Evolutionary conservation across 2,797 vertebrate genomes (phyloP), one percentile per base, ranked within the genome.

Genomic region (Myripristis jacobus): DNA sequence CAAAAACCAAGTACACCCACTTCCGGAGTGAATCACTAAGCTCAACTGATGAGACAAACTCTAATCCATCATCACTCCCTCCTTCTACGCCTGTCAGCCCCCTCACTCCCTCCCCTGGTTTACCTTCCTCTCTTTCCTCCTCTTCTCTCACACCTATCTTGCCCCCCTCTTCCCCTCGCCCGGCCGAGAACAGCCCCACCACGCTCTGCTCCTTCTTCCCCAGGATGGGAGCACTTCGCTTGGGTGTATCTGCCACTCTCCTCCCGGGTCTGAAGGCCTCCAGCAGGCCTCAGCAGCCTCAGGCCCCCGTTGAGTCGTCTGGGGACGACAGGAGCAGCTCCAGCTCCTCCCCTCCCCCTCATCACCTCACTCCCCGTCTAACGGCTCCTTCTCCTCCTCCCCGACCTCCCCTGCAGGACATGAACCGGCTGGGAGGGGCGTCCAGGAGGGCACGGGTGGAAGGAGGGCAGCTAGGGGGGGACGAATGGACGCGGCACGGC

Each of bases 401-500:
- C 80, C 94, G 92, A 94, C 91, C 96, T 84, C 94, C 91, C 90
- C 68, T 91, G 87, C 97, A 99, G 98, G 98, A 98, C 92, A 99
- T 99, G 98, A 99, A 98, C 96, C 97, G 97, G 93, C 95, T 99
- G 90, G 96, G 96, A 85, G 96, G 95, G 84, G 96, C 94, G 85
- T 93, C 93, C 66, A 96, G 96, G 93, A 95, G 96, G 94, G 96
- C 95, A 88, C 95, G 98, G 79, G 98, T 99, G 89, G 98, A 99
- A 94, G 98, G 98, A 13, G 98, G 96, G 66, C 98, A 99, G 91
- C 95, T 99, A 36, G 98, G 96, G 58, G 98, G 98, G 44, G 98
- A 99, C 50, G 98, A 99, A 91, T 99, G 98, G 97, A 98, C 97
- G 1, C 95, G 98, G 25, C 97, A 99, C 67, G 98, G 98, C 89